A percentile compares a stretch with the other conserved stretches of the same genome.
These are phyloP conservation scores for Acipenser ruthenus DNA, from an alignment of 2,797 vertebrate genomes.

Conservation along the genomic window DNA sequence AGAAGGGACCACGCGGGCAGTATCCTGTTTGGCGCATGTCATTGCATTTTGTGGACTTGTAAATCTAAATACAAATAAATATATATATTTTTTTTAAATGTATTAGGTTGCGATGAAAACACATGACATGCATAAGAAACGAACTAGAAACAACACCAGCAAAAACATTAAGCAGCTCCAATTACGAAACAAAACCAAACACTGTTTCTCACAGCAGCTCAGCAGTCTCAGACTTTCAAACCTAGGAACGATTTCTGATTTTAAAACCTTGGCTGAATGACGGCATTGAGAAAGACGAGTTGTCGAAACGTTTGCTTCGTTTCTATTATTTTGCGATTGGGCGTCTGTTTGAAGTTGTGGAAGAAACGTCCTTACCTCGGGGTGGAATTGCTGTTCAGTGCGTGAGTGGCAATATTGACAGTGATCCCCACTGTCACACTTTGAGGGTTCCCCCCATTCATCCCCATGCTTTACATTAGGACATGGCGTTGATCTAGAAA, in stretches of 20 bases:
- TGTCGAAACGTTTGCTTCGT: too few species aligned
- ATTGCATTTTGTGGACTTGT: slow-evolving; percentile 92
- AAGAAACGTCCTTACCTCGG: slow-evolving; percentile 63
- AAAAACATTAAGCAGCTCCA: too few species aligned
- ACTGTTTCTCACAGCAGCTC: not conserved
- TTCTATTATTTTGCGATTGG: too few species aligned
- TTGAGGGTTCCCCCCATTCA: slow-evolving; percentile 88
- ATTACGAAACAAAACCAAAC: slow-evolving; percentile 13
- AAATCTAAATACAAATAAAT: slow-evolving; percentile 59
- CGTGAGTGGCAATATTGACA: slow-evolving; percentile 93
- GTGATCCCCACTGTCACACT: slow-evolving; percentile 78
- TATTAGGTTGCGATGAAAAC: not conserved
- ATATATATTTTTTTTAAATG: not conserved
- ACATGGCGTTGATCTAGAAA: slow-evolving; percentile 77
- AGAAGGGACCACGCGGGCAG: slow-evolving; percentile 86
- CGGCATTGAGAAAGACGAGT: too few species aligned
- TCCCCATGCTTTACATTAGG: slow-evolving; percentile 87
- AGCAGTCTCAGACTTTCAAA: too few species aligned
- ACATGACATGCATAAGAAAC: too few species aligned
- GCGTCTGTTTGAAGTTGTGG: too few species aligned
- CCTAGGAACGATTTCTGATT: not conserved
- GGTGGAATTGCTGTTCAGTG: slow-evolving; percentile 90
- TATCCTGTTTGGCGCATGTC: slow-evolving; percentile 87
- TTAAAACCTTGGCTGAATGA: not conserved
- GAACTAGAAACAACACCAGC: too few species aligned